Base-by-base conservation (phyloP, 2,113 vertebrate species). In the Amblyornis subalaris region DNA sequence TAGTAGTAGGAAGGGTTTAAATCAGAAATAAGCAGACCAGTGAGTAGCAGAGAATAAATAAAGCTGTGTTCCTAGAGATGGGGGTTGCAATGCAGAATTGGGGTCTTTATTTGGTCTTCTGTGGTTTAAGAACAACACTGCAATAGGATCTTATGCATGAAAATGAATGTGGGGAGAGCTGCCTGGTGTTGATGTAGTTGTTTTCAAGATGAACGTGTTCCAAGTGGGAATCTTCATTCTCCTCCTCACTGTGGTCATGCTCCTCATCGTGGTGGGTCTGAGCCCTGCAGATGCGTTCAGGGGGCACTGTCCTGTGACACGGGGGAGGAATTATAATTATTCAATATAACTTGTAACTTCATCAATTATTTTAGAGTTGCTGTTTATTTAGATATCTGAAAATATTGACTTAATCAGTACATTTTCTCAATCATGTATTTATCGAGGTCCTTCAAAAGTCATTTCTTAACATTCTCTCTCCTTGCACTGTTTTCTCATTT, bases 141-240 rank as follows among this genome's bases (percentile, higher is more conserved):
- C 98, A 99, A 35, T 99, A 98, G 44, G 98, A 98, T 80, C 98
- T 98, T 50, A 99, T 98, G 70, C 99, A 99, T 73, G 99, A 98
- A 96, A 99, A 99, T 24, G 98, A 98, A 4, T 98, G 97, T 9
- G 98, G 97, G 19, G 99, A 98, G 48, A 99, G 95, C 83, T 98
- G 98, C 76, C 98, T 96, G 8, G 97, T 97, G 83, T 98, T 98
- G n/a, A 99, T 98, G 19, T 98, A 98, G 97, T 99, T 99, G 94
- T 99, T 98, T 85, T 99, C 99, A 62, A 99, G 98, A 87, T 99
- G 99, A 95, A 99, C 85, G 0, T 98, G 98, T 94, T 99, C 98
- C 79, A 99, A 62, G 50, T 87, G 98, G n/a, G 98, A 98, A 58
- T 99, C 99, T 28, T 94, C 94, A 3, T 38, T 53, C 23, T 97